phyloP scores from a whole-genome alignment of 2,113 vertebrate genomes.

The Stegostoma tigrinum region DNA sequence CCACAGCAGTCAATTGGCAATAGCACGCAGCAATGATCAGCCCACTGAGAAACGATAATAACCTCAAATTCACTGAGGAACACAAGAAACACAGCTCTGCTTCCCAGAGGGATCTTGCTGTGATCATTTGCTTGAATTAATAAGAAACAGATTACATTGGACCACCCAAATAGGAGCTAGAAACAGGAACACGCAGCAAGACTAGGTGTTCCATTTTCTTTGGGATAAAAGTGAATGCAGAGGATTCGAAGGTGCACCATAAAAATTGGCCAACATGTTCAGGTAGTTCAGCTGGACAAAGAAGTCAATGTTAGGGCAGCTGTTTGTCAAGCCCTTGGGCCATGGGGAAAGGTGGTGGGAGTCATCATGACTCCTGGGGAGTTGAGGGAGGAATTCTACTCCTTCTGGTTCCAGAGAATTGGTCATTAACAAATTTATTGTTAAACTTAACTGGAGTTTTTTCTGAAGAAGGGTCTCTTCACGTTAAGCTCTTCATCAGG shows the following conservation, averaged over 20 bases:
- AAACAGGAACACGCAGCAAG: background rate
- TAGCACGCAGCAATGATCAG: background rate
- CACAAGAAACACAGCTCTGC: background rate
- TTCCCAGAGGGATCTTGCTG: background rate
- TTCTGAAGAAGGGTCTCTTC: background rate
- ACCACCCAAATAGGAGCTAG: background rate
- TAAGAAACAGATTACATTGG: background rate
- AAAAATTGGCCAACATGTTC: background rate
- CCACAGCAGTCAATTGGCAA: background rate
- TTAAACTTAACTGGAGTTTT: background rate
- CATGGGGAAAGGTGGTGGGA: background rate
- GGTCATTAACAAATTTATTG: background rate
- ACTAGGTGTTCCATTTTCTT: background rate
- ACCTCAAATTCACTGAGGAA: background rate
- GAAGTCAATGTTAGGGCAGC: background rate
- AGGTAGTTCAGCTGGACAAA: background rate
- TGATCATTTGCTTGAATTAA: background rate
- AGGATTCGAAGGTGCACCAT: background rate
- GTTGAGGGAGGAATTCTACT: background rate
- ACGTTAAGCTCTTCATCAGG: background rate
- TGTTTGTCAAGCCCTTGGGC: background rate
- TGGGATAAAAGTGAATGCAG: background rate
- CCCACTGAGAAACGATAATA: background rate
- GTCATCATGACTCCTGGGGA: background rate
- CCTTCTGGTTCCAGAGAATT: background rate